Evolutionary conservation across 2,113 vertebrate species (phyloP), one percentile per base, ranked within the genome.

Genomic region (Nettapus auritus): DNA sequence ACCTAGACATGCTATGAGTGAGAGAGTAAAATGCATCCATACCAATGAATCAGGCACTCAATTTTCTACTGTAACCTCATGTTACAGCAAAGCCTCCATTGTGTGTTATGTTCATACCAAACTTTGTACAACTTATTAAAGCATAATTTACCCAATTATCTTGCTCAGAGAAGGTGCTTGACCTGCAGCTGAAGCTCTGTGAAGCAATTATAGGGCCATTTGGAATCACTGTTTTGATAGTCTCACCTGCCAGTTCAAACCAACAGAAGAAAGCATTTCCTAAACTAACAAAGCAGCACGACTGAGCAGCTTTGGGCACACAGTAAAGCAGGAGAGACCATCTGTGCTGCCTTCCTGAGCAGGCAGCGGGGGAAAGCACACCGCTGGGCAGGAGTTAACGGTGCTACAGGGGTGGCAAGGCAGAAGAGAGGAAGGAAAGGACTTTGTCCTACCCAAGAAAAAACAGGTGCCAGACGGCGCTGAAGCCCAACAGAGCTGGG

Each of bases 121-220:
- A 77, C 85, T 85, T 86, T 28, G 89, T 64, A 66, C 38, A 79
- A 92, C 9, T 73, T 79, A 92, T 38, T 92, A 76, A 87, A 92
- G 80, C 67, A 44, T 90, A 57, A 86, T 74, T 91, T 73, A 86
- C 31, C 55, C 89, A 82, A 92, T 93, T 91, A 93, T 31, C 50
- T 56, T 88, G 55, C 76, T 91, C 76, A 88, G 83, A 94, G 56
- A 81, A 92, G 76, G 82, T 83, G 80, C 67, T 4, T 80, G 82
- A 95, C 90, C 88, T 76, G 76, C 56, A 0, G 13, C 20, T 83
- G 76, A 93, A 81, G 79, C 56, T 86, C 75, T 81, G 71, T 55
- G 90, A 86, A 86, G 89, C 64, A 92, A 94, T 94, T 86, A 74
- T 2, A 33, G 12, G 17, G 46, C 55, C 86, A 59, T 53, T 83